These are phyloP conservation scores for Caenorhabditis inopinata DNA, from an alignment of 1,140 invertebrate genomes.

Conservation along the genomic window DNA sequence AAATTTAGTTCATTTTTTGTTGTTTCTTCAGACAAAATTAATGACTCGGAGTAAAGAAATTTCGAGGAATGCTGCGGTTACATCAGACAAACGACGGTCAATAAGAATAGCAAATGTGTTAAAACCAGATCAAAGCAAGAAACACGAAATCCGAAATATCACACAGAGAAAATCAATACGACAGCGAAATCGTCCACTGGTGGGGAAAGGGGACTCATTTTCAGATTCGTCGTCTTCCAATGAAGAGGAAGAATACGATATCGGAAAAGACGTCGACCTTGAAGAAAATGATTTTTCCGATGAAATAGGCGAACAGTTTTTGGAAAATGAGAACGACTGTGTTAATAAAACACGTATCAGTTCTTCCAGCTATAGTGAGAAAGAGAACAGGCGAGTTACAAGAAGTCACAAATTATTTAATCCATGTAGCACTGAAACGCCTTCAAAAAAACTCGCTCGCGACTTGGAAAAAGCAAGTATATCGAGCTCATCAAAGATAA, in stretches of 20 bases:
- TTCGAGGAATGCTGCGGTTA: neutral
- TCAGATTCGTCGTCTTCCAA: neutral
- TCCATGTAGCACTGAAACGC: neutral
- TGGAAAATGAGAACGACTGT: no score
- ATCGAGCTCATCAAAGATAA: no score
- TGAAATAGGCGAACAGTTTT: neutral
- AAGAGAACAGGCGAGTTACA: neutral
- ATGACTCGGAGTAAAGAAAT: no score
- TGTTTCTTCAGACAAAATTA: neutral
- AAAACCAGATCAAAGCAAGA: neutral
- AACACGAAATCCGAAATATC: neutral
- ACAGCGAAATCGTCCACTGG: neutral
- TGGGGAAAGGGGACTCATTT: neutral
- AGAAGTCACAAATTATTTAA: neutral
- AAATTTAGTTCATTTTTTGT: no score
- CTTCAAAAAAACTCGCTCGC: neutral
- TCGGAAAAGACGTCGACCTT: neutral
- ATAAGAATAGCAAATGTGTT: neutral
- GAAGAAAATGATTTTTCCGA: neutral
- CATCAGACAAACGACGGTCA: neutral
- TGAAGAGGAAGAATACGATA: neutral
- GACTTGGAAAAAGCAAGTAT: neutral
- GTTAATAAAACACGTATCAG: no score
- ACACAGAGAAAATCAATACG: neutral
- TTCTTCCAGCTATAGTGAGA: neutral